A percentile compares a stretch with the other conserved stretches of the same genome.
Conservation (phyloP, 2,113 vertebrate species). For the Neodontobutis hainanensis region DNA sequence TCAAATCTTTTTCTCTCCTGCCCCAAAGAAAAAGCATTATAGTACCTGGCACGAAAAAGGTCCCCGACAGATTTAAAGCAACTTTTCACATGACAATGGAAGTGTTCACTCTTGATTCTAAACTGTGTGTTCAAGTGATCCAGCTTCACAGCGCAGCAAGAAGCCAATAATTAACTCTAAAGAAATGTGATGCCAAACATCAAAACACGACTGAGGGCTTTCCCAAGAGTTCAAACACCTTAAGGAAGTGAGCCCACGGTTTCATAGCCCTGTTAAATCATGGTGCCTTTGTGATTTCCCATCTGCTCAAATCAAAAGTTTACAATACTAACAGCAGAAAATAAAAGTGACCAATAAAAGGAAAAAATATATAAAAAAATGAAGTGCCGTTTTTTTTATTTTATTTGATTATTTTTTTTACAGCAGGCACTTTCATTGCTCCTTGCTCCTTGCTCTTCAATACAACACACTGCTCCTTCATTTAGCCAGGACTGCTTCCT, state of each 20-base stretch:
- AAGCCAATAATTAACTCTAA: slow-evolving; percentile 59
- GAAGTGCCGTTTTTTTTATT: too few relatives aligned
- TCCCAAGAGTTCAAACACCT: slow-evolving; percentile 55
- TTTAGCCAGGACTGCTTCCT: slow-evolving; percentile 30
- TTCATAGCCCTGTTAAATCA: slow-evolving; percentile 63
- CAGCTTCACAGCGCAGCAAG: slow-evolving; percentile 35
- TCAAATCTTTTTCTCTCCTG: slow-evolving; percentile 4
- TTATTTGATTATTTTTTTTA: too few relatives aligned
- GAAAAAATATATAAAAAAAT: too few relatives aligned
- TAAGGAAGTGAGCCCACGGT: slow-evolving; percentile 42
- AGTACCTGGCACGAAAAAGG: slow-evolving; percentile 28
- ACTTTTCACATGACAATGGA: slow-evolving; percentile 33
- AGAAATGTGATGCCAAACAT: slow-evolving; percentile 64
- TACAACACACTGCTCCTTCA: slow-evolving; percentile 26
- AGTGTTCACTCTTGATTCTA: slow-evolving; percentile 19
- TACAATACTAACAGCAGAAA: slow-evolving; percentile 52
- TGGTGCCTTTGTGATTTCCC: slow-evolving; percentile 47
- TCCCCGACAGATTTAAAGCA: slow-evolving; percentile 26
- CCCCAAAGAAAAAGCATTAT: slow-evolving; percentile 24
- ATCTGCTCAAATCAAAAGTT: slow-evolving; percentile 57
- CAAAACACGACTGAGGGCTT: slow-evolving; percentile 45
- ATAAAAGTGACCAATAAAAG: slow-evolving; percentile 48
- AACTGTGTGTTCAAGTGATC: slow-evolving; percentile 35
- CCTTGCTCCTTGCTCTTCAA: slow-evolving; percentile 11
- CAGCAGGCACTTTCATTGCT: slow-evolving; percentile 38